Conservation (phyloP, 2,113 vertebrate genomes). For the Neolamprologus toae region DNA sequence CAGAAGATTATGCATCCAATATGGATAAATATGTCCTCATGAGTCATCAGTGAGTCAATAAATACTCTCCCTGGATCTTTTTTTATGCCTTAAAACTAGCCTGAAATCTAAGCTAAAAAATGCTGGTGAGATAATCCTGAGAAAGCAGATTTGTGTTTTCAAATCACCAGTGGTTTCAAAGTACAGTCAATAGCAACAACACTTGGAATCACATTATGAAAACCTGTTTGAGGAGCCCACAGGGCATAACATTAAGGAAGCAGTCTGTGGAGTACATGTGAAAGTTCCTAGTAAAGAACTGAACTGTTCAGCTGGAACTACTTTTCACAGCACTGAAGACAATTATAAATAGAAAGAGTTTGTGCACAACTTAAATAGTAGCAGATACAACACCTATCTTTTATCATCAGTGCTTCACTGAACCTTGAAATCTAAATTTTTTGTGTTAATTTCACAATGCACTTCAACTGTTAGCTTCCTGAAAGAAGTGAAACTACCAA, state of each 20-base stretch:
- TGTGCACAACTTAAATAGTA: background rate
- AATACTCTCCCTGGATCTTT: background rate
- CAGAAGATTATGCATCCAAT: background rate
- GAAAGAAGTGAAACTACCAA: background rate
- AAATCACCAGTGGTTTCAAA: background rate
- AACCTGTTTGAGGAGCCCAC: background rate
- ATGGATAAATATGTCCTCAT: background rate
- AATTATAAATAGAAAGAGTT: background rate
- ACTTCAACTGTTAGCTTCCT: background rate
- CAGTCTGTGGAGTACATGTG: background rate
- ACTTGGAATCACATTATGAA: background rate
- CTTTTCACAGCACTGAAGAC: background rate
- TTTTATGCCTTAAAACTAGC: background rate
- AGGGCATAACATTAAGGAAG: background rate
- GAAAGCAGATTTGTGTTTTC: background rate
- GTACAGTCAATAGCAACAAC: background rate
- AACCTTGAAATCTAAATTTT: background rate
- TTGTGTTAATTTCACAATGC: background rate
- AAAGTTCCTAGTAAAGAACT: background rate
- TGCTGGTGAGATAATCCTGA: background rate
- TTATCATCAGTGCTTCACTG: background rate
- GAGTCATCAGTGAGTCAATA: background rate
- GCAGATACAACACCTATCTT: background rate
- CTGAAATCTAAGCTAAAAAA: background rate
- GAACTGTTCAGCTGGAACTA: background rate